Evolutionary conservation across 2,113 vertebrate genomes (phyloP).

Genomic region (Empidonax alnorum): DNA sequence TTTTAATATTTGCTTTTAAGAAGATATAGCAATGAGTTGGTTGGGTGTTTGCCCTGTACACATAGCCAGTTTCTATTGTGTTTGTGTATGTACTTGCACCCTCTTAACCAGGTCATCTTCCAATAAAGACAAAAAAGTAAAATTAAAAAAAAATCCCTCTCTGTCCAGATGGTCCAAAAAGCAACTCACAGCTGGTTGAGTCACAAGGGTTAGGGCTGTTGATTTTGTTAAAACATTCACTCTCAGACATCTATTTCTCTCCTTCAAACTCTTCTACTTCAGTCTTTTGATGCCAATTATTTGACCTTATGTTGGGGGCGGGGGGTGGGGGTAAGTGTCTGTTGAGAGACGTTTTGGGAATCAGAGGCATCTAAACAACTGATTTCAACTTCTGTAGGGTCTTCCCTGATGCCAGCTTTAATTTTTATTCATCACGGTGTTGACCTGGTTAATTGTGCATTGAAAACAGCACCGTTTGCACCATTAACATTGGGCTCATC

Average conservation of each 20-base stretch:
- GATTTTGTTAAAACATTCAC: not conserved
- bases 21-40: not conserved
- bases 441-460: slow-evolving; percentile 65
- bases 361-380: not conserved
- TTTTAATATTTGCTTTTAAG: slow-evolving; percentile 16
- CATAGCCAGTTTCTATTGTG: not conserved
- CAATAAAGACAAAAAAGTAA: not conserved
- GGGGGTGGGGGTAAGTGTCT: not conserved
- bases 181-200: not conserved
- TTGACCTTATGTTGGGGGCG: not conserved
- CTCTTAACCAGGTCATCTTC: not conserved
- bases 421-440: slow-evolving; percentile 66
- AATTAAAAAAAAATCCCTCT: not conserved
- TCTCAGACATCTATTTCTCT: not conserved
- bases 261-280: not conserved
- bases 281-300: not conserved
- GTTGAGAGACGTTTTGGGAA: not conserved
- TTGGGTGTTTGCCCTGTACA: not conserved
- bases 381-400: not conserved
- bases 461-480: slow-evolving; percentile 25
- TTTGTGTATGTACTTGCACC: not conserved
- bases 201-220: not conserved
- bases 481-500: slow-evolving; percentile 45
- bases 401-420: slow-evolving; percentile 11
- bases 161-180: slow-evolving; percentile 26